Percentiles rank a stretch among this genome's conserved stretches.
Conservation (phyloP, 2,113 vertebrate species). For the Tetrax tetrax region DNA sequence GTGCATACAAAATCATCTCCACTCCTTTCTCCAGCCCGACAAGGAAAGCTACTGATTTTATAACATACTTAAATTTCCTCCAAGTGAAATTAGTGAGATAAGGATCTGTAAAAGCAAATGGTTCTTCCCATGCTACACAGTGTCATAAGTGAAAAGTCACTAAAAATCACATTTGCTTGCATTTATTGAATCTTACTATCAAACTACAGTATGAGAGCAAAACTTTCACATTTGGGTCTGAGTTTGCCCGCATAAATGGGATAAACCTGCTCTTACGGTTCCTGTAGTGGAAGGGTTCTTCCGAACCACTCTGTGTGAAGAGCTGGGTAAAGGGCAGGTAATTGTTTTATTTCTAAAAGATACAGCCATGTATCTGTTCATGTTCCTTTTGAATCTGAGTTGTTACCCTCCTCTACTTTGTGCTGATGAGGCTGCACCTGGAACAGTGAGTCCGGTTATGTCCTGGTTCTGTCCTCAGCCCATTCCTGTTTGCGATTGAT, state of each 20-base stretch:
- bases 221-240: background rate
- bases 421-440: background rate
- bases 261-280: background rate
- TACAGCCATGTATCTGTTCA: background rate
- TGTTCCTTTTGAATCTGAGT: background rate
- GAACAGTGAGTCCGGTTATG: background rate
- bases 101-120: background rate
- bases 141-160: background rate
- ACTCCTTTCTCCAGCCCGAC: background rate
- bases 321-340: background rate
- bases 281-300: background rate
- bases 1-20: background rate
- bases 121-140: fast-evolving
- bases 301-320: background rate
- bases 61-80: background rate
- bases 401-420: background rate
- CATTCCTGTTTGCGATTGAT: background rate
- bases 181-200: background rate
- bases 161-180: background rate
- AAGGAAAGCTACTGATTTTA: background rate
- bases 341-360: background rate
- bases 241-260: background rate
- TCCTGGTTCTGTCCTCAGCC: background rate
- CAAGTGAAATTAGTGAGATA: background rate
- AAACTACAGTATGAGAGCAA: background rate